These are phyloP conservation scores for Hydra vulgaris DNA, from an alignment of 30 jellyfish, hydroid and myxozoan species.

Conservation along the genomic window DNA sequence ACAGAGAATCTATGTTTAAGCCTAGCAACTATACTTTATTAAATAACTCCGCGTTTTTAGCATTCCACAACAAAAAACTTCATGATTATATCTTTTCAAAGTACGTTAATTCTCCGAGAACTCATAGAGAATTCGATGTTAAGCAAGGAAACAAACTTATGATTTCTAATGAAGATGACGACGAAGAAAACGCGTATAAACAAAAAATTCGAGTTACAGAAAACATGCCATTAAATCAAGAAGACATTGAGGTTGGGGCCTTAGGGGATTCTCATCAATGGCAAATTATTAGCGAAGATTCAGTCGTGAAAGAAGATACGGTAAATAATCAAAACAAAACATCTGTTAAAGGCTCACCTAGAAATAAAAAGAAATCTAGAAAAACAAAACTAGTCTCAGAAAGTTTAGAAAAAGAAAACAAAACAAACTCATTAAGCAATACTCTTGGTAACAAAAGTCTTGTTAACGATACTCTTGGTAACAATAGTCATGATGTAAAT, in stretches of 20 bases:
- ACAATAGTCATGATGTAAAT: background rate
- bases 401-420: background rate
- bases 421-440: background rate
- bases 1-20: background rate
- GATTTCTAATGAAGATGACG: background rate
- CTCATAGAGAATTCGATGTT: background rate
- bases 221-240: background rate
- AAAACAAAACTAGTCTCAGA: background rate
- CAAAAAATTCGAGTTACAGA: background rate
- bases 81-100: background rate
- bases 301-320: background rate
- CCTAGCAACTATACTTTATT: background rate
- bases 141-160: background rate
- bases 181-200: background rate
- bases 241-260: background rate
- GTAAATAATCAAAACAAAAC: background rate
- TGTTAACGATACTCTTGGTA: no score
- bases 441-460: no score
- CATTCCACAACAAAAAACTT: background rate
- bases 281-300: background rate
- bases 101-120: background rate
- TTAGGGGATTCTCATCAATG: background rate
- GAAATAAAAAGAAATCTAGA: background rate
- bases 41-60: background rate
- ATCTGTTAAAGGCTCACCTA: background rate